Evolutionary conservation across 2,113 vertebrate genomes (phyloP), one percentile per base, ranked within the genome.

Genomic region (Coturnix japonica): DNA sequence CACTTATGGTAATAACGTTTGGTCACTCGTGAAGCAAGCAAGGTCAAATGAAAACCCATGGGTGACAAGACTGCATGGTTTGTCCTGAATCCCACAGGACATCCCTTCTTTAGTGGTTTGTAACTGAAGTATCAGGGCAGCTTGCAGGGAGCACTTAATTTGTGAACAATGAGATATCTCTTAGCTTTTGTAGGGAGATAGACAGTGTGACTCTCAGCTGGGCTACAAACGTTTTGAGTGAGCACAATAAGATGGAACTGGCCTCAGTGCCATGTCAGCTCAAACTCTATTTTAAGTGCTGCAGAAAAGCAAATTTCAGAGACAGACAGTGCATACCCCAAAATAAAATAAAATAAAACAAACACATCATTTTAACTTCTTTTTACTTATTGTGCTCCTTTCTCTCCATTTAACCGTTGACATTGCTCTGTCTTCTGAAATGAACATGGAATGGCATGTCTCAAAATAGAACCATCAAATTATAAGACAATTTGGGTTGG

Each of bases 1-100:
- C 90, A 93, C 79, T 96, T 96, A 82, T 23, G 65, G 65, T 78
- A 95, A 95, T 89, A 94, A 94, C 91, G 89, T 94, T 53, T 92
- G 87, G 89, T 89, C 92, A 95, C 89, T 43, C 71, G 92, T 47
- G 75, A 96, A 80, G 89, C 1, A 3, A 85, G 60, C 56, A 95
- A 95, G 95, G 91, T 92, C 95, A 92, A 80, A 85, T 76, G 87
- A 87, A 95, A 96, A 87, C 81, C 78, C 57, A 56, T 75, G 85
- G 79, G 81, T 87, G 69, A 87, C 60, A 76, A 76, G 71, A 74
- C 75, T 44, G 44, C 56, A 35, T 31, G 60, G 91, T 67, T 64
- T 6, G 0, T 67, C 90, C 46, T 13, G 53, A 85, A 35, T 72
- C 96, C 78, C 81, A 80, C 16, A 94, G 73, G 93, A 89, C 69